Conservation (phyloP, 1,140 invertebrate genomes). For the Eriosoma lanigerum region DNA sequence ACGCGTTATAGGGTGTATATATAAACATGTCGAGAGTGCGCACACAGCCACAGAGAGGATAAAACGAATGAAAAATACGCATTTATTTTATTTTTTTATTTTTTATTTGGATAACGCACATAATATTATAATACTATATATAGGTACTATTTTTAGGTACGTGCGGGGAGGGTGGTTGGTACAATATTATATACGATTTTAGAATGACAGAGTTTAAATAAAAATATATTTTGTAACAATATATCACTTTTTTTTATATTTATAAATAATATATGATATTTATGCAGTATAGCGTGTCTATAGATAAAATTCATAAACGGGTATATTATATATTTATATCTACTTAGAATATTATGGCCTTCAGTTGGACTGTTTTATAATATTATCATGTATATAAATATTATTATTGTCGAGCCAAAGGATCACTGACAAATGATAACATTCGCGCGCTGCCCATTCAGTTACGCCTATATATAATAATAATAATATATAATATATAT, state of each 20-base stretch:
- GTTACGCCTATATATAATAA: too few species aligned
- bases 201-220: background rate
- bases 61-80: constrained; percentile 1
- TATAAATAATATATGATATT: constrained; percentile 8
- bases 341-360: background rate
- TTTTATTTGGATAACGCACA: background rate
- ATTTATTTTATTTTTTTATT: background rate
- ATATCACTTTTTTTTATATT: background rate
- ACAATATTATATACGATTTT: background rate
- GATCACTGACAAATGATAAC: constrained; percentile 8
- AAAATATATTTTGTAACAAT: background rate
- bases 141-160: too few species aligned
- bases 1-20: background rate
- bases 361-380: background rate
- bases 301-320: constrained; percentile 1
- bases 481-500: background rate
- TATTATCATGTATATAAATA: background rate
- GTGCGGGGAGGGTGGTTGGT: too few species aligned
- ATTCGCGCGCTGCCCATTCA: background rate
- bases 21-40: background rate
- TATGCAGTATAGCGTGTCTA: background rate
- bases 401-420: background rate
- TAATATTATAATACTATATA: background rate
- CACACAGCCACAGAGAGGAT: background rate
- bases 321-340: too few species aligned